Evolutionary conservation across 1,140 invertebrate species (phyloP).

Genomic region (Neotoxoptera formosana): DNA sequence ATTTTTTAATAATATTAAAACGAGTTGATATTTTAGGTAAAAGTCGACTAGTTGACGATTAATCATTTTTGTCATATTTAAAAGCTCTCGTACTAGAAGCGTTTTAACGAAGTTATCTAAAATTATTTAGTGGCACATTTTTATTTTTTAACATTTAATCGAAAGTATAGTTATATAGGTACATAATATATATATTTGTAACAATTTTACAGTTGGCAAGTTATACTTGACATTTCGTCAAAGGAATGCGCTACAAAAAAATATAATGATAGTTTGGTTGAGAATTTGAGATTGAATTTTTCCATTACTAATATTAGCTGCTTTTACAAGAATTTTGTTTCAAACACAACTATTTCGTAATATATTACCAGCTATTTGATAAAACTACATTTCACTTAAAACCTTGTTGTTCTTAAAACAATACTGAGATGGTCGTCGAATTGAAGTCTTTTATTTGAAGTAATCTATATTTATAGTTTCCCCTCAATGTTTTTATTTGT

Average conservation of each 20-base stretch:
- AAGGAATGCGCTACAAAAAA: neutral
- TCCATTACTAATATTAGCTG: neutral
- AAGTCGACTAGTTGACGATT: too few species aligned
- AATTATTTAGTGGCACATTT: too few species aligned
- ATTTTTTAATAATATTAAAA: too few species aligned
- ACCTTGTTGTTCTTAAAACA: neutral
- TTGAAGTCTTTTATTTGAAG: neutral
- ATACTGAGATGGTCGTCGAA: neutral
- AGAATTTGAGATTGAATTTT: neutral
- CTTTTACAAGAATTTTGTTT: neutral
- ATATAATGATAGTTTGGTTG: neutral
- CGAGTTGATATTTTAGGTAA: too few species aligned
- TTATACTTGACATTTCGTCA: neutral
- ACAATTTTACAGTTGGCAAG: neutral
- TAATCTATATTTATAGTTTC: neutral
- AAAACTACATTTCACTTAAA: neutral
- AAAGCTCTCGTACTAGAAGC: neutral
- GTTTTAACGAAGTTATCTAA: too few species aligned
- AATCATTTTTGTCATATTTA: too few species aligned
- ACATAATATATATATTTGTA: neutral
- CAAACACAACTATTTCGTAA: too few species aligned
- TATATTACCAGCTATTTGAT: neutral
- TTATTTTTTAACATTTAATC: neutral
- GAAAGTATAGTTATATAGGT: neutral
- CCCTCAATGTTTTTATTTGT: neutral